Evolutionary conservation across 2,797 vertebrate species (phyloP), one percentile per base, ranked within the genome.

Genomic region (Lindbergichthys nudifrons): DNA sequence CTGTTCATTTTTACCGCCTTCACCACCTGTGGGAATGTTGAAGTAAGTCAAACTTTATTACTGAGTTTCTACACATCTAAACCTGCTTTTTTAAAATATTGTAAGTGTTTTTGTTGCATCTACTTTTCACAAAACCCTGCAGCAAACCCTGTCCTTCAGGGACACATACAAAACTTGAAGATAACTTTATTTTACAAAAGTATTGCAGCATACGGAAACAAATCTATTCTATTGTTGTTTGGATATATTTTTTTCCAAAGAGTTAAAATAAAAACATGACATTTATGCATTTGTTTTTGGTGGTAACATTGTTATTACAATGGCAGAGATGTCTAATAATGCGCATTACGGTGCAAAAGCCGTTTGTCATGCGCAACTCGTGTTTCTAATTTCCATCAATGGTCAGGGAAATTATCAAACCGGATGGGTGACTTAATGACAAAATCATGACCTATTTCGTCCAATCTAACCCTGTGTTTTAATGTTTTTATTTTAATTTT

Each of bases 21-120:
- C 85, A 96, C 94, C 39, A 96, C 95, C 3, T 95, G 94, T 73
- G 95, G 94, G 7, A 96, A 96, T 87, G 76, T 96, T 18, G 94
- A 95, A 87, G 95, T 96, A 87, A 93, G 94, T 92, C 11, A 0
- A 16, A 39, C 32, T 41, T 66, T 48, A 41, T 45, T 18, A 18
- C 1, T 3, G 30, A 21, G 8, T 43, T 51, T 15, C 39, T 60
- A 19, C 32, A 5, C 46, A 12, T 2, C 3, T 4, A 30, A 32
- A 3, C 11, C 7, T 6, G 26, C 23, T 18, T 18, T 18, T 18
- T 8, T 1, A 3, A 15, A 3, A 15, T 0, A 7, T 30, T 30
- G 16, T 0, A 14, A 36, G 0, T 19, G 46, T 47, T 47, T 36
- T 2, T 41, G 13, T 45, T 65, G 9, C 15, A 2, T 52, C 2